Conservation (phyloP, 2,113 vertebrate genomes). For the Ceyx cyanopectus region DNA sequence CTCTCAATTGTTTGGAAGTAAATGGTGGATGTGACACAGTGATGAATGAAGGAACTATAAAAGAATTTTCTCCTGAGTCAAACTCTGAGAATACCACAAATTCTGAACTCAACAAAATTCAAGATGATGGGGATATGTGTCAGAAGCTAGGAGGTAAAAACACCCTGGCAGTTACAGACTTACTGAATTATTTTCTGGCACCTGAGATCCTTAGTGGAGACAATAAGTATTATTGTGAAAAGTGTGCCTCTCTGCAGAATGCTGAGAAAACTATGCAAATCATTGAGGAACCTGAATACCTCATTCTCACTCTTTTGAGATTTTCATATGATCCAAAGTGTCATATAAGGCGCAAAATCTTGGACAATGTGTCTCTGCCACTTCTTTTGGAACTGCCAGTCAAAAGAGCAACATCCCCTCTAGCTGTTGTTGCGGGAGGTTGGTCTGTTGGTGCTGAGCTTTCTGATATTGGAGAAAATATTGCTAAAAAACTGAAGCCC, state of each 20-base stretch:
- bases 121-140: slow-evolving; percentile 59
- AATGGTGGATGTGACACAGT: slow-evolving; percentile 47
- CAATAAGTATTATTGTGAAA: slow-evolving; percentile 97
- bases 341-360: slow-evolving; percentile 94
- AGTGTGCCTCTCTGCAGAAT: slow-evolving; percentile 92
- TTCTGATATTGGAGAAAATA: slow-evolving; percentile 88
- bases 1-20: slow-evolving; percentile 12
- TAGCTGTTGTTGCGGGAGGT: slow-evolving; percentile 64
- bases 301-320: slow-evolving; percentile 95
- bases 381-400: slow-evolving; percentile 88
- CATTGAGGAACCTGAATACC: slow-evolving; percentile 93
- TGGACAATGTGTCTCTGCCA: slow-evolving; percentile 93
- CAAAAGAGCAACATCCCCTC: slow-evolving; percentile 67
- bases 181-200: slow-evolving; percentile 95
- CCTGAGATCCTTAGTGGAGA: slow-evolving; percentile 96
- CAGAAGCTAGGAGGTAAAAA: slow-evolving; percentile 71
- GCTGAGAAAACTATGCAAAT: slow-evolving; percentile 95
- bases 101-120: slow-evolving; percentile 45
- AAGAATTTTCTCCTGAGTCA: slow-evolving; percentile 50
- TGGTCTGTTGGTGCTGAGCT: slow-evolving; percentile 84
- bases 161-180: slow-evolving; percentile 89
- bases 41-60: slow-evolving; percentile 36
- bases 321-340: slow-evolving; percentile 96
- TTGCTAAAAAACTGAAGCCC: slow-evolving; percentile 95
- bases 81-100: slow-evolving; percentile 40